phyloP scores from a whole-genome alignment of 2,888 invertebrate species.

The Xanthorhoe spadicearia region DNA sequence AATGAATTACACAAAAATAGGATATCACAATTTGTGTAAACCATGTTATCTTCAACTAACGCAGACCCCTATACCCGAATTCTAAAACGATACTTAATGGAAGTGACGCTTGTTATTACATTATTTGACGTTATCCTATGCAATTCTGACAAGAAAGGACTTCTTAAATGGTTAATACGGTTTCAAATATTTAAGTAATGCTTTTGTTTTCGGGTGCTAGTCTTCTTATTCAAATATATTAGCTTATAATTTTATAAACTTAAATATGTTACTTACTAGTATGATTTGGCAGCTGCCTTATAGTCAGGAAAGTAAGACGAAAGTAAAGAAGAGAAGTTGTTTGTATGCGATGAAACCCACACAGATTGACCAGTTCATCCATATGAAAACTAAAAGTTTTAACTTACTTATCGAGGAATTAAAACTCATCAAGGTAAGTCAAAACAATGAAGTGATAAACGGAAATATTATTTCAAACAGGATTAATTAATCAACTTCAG shows the following conservation, averaged over 20 bases:
- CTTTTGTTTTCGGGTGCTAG: no score
- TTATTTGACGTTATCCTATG: no score
- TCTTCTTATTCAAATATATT: no score
- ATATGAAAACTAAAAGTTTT: neutral
- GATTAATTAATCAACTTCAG: slow-evolving; percentile 5
- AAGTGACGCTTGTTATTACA: no score
- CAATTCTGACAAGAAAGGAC: no score
- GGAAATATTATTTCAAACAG: no score
- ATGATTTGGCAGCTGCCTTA: neutral
- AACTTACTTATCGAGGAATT: neutral
- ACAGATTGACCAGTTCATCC: neutral
- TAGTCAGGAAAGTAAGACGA: neutral
- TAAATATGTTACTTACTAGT: neutral
- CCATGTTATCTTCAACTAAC: neutral
- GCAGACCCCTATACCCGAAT: neutral
- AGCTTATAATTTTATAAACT: neutral
- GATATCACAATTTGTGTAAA: neutral
- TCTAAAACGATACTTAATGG: no score
- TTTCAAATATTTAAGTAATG: no score
- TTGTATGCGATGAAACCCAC: neutral
- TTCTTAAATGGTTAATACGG: no score
- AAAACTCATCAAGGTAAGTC: neutral
- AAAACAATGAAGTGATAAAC: no score
- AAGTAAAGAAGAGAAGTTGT: neutral
- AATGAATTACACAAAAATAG: neutral